Percentiles rank a stretch among this genome's conserved stretches.
phyloP scores from a whole-genome alignment of 2,888 invertebrate species.

The Gymnoscelis rufifasciata region DNA sequence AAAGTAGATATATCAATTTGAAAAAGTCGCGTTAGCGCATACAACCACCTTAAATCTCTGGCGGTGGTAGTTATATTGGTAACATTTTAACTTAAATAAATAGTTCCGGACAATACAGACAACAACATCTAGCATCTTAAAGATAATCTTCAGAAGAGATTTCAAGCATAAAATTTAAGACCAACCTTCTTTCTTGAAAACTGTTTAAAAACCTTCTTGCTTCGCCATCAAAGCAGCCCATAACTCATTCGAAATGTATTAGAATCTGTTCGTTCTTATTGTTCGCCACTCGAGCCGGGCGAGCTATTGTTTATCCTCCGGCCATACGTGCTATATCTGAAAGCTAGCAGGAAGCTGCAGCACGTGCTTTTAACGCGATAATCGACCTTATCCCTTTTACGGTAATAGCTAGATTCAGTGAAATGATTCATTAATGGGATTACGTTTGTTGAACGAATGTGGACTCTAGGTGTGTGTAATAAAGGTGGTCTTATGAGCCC shows the following conservation, averaged over 20 bases:
- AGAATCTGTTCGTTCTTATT: neutral
- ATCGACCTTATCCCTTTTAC: conserved; percentile 34
- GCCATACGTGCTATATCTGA: conserved; percentile 56
- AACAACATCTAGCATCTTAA: no score
- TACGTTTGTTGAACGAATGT: conserved; percentile 1
- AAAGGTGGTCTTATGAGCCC: conserved; percentile 6
- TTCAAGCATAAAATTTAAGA: no score
- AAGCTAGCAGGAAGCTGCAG: conserved; percentile 41
- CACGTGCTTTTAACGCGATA: conserved; percentile 27
- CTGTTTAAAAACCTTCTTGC: no score
- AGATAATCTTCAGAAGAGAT: no score
- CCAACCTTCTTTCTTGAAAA: no score
- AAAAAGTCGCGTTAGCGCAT: no score
- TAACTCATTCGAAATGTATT: neutral
- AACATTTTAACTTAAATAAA: no score
- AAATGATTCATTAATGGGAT: conserved; percentile 26
- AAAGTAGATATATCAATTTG: no score
- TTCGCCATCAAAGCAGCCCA: no score
- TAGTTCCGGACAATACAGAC: no score
- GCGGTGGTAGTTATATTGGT: no score
- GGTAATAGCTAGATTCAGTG: conserved; percentile 35
- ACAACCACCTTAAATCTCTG: no score
- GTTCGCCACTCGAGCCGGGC: neutral
- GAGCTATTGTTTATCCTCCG: conserved; percentile 8
- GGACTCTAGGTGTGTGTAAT: conserved; percentile 2